These are phyloP conservation scores for Acrobasis consociella DNA, from an alignment of 2,888 invertebrate species.

Conservation along the genomic window DNA sequence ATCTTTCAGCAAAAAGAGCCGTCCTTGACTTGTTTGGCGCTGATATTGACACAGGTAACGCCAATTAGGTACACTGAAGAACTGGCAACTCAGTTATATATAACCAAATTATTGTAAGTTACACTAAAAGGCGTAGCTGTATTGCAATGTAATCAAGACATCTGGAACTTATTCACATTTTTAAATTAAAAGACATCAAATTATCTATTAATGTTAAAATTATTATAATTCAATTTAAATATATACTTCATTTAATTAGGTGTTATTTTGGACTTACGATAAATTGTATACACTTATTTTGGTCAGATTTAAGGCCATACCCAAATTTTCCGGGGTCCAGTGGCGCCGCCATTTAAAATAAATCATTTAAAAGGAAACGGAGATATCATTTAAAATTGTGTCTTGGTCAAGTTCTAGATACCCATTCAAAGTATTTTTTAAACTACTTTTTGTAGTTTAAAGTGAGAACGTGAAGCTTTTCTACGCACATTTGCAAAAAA, in stretches of 20 bases:
- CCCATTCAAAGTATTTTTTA: too few species aligned
- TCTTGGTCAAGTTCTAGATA: too few species aligned
- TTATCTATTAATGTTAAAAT: constrained; percentile 7
- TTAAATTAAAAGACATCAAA: constrained; percentile 4
- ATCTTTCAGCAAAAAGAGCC: constrained; percentile 23
- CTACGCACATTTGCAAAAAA: too few species aligned
- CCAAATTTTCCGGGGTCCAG: too few species aligned
- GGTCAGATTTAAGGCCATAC: constrained; percentile 7
- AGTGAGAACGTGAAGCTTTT: too few species aligned
- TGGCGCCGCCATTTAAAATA: too few species aligned
- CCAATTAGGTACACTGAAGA: not conserved
- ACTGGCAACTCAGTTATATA: not conserved
- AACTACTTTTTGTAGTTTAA: too few species aligned
- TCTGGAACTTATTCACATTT: not conserved
- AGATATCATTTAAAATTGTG: too few species aligned
- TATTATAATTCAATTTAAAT: constrained; percentile 6
- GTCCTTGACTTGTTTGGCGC: constrained; percentile 26
- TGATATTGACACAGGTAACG: constrained; percentile 5
- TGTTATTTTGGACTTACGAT: constrained; percentile 10
- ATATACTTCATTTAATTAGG: constrained; percentile 5
- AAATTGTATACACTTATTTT: not conserved
- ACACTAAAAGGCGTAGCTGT: not conserved
- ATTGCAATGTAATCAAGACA: not conserved
- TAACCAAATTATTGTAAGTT: constrained; percentile 6
- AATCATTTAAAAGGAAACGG: too few species aligned